Conservation (phyloP, 2,888 invertebrate genomes). For the Acanthosepion lycidas region DNA sequence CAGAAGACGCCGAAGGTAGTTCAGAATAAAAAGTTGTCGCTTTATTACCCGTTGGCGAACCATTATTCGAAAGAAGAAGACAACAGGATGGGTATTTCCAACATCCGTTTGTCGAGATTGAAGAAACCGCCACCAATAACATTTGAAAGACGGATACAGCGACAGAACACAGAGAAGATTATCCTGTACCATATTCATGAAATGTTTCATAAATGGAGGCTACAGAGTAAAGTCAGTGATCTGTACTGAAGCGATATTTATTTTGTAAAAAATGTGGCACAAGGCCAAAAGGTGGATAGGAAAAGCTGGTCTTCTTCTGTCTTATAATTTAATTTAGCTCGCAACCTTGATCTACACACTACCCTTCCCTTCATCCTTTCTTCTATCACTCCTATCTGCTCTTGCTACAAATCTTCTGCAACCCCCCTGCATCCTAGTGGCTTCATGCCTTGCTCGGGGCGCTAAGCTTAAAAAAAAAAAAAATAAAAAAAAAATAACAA, state of each 20-base stretch:
- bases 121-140: not conserved
- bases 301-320: too few species aligned
- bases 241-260: not conserved
- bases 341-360: too few species aligned
- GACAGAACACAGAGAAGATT: constrained; percentile 39
- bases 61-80: not conserved
- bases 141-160: not conserved
- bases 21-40: not conserved
- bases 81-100: not conserved
- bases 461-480: too few species aligned
- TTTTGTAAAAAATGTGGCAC: too few species aligned
- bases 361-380: too few species aligned
- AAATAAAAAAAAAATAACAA: too few species aligned
- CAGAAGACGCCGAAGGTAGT: not conserved
- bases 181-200: not conserved
- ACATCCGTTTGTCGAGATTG: constrained; percentile 41
- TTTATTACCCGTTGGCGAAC: not conserved
- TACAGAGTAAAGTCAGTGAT: not conserved
- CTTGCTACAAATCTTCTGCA: too few species aligned
- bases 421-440: too few species aligned
- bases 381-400: too few species aligned
- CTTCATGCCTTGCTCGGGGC: too few species aligned
- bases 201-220: constrained; percentile 34
- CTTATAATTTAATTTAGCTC: too few species aligned
- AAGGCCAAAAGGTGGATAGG: too few species aligned